These are phyloP conservation scores for Dasypus novemcinctus DNA, from an alignment of 2,113 vertebrate species.

Conservation along the genomic window DNA sequence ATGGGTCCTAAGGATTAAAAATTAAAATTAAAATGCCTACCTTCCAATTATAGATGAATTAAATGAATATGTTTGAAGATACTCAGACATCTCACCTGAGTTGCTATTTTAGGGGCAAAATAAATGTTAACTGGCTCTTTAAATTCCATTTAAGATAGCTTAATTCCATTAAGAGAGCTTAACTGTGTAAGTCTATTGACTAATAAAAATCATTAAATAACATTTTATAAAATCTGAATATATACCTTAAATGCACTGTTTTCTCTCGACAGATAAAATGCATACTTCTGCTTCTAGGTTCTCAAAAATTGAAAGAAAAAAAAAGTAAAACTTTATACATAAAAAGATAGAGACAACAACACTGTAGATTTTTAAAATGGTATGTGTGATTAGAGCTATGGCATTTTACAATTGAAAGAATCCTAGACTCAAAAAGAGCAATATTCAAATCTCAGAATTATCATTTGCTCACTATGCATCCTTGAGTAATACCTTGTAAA, in stretches of 20 bases:
- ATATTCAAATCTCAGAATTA: not conserved
- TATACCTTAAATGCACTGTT: not conserved
- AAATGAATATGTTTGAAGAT: not conserved
- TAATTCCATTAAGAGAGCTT: slow-evolving; percentile 17
- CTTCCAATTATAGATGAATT: not conserved
- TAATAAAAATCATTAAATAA: not conserved
- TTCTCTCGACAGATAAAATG: not conserved
- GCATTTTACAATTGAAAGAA: not conserved
- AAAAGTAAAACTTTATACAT: not conserved
- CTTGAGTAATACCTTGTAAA: not conserved
- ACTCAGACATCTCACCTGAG: not conserved
- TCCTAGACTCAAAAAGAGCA: not conserved
- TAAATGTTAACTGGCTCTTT: not conserved
- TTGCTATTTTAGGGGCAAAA: not conserved
- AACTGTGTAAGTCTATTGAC: not conserved
- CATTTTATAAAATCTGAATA: slow-evolving; percentile 8
- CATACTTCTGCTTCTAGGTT: not conserved
- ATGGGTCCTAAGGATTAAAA: not conserved
- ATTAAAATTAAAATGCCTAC: slow-evolving; percentile 2
- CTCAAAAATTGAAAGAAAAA: not conserved
- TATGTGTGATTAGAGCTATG: not conserved
- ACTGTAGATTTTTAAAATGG: not conserved
- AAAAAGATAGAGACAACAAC: not conserved
- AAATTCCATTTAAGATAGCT: slow-evolving; percentile 12
- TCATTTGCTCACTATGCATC: not conserved